These are phyloP conservation scores for Sebastes kiyomatsui DNA, from an alignment of 2,797 vertebrate species.

Conservation along the genomic window DNA sequence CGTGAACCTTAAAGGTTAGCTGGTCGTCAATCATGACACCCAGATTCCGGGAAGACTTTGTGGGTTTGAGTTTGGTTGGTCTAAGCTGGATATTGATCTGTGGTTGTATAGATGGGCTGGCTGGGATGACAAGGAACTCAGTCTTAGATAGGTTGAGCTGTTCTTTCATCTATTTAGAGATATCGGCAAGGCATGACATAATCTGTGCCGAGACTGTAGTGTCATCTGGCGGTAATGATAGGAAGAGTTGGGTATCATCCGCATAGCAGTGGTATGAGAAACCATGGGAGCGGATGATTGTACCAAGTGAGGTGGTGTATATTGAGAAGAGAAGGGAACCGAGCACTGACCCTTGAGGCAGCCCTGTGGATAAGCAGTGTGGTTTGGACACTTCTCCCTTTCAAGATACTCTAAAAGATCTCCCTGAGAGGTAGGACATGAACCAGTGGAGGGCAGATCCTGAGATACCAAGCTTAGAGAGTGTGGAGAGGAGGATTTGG, in stretches of 20 bases:
- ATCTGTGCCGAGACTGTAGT: background rate
- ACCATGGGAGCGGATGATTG: background rate
- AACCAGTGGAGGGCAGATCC: background rate
- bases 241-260: background rate
- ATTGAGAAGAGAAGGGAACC: too few relatives aligned
- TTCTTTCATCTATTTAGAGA: background rate
- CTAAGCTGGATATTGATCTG: background rate
- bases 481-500: background rate
- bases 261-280: background rate
- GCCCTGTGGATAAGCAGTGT: too few relatives aligned
- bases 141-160: background rate
- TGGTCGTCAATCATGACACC: background rate
- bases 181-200: background rate
- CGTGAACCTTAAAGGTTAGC: too few relatives aligned
- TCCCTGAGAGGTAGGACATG: background rate
- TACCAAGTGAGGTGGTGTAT: background rate
- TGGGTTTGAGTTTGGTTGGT: background rate
- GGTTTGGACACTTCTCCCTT: background rate
- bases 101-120: background rate
- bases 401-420: background rate
- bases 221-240: background rate
- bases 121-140: background rate
- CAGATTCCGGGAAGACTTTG: background rate
- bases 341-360: too few relatives aligned
- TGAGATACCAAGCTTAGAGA: background rate